Conservation (phyloP, 2,797 vertebrate species). For the Amphiprion clarkii region DNA sequence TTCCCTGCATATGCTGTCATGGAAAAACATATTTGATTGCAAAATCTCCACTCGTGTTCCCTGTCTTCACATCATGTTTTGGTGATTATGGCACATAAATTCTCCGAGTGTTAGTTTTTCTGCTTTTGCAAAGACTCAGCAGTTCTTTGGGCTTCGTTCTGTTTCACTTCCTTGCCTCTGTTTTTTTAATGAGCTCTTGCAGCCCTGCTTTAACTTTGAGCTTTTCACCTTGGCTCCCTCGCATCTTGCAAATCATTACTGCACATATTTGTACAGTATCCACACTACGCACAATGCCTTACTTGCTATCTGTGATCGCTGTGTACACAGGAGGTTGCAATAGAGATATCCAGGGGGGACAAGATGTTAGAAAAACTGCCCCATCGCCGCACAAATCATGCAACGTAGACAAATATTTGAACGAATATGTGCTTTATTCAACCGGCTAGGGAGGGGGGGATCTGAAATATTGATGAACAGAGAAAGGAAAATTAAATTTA, state of each 20-base stretch:
- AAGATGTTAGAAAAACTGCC: slow-evolving; percentile 14
- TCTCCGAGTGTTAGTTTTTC: slow-evolving; percentile 9
- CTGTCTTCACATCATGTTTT: background rate
- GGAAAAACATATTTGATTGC: slow-evolving; percentile 14
- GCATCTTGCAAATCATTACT: slow-evolving; percentile 35
- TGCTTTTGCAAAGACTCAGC: slow-evolving; percentile 7
- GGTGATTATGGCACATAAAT: slow-evolving; percentile 7
- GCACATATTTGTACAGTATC: slow-evolving; percentile 4
- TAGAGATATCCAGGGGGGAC: background rate
- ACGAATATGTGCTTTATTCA: slow-evolving; percentile 50
- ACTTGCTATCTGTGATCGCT: background rate
- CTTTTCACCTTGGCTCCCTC: slow-evolving; percentile 14
- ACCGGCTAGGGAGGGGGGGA: slow-evolving; percentile 10
- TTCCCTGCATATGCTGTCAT: slow-evolving; percentile 12
- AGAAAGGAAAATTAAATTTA: slow-evolving; percentile 69
- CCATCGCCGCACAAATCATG: slow-evolving; percentile 39
- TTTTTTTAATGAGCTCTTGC: slow-evolving; percentile 45
- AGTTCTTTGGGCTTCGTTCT: slow-evolving; percentile 24
- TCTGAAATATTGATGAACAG: slow-evolving; percentile 68
- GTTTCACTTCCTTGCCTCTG: slow-evolving; percentile 18
- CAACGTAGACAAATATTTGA: slow-evolving; percentile 49
- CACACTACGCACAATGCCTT: slow-evolving; percentile 1
- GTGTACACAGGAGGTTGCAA: too few relatives aligned
- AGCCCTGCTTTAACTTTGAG: slow-evolving; percentile 27
- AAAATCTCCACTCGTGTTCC: slow-evolving; percentile 5